A percentile compares a stretch with the other conserved stretches of the same genome.
Conservation (phyloP, 2,113 vertebrate species). For the Zeus faber region DNA sequence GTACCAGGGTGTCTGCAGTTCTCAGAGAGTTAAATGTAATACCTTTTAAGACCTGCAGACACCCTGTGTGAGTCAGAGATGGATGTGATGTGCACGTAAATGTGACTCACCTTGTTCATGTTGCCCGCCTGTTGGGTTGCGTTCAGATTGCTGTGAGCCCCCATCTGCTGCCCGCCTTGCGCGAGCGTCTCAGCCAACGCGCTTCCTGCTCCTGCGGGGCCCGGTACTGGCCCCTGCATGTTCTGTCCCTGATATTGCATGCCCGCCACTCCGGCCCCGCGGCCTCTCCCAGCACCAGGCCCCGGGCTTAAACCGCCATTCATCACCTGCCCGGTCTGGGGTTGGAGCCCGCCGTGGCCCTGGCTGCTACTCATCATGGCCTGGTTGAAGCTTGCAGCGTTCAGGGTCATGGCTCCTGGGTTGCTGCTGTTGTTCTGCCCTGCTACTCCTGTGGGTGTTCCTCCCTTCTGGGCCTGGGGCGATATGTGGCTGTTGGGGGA, state of each 20-base stretch:
- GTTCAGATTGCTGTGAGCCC: conserved; percentile 80
- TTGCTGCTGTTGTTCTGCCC: conserved; percentile 75
- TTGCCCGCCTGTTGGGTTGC: conserved; percentile 83
- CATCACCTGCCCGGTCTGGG: conserved; percentile 89
- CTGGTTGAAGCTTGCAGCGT: conserved; percentile 85
- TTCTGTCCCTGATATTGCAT: conserved; percentile 86
- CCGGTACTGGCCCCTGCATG: conserved; percentile 68
- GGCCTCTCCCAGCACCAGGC: conserved; percentile 82
- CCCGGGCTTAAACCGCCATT: conserved; percentile 91
- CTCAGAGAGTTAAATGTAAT: too few species aligned
- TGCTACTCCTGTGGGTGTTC: conserved; percentile 78
- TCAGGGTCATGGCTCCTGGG: conserved; percentile 85
- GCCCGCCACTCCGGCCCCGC: conserved; percentile 77
- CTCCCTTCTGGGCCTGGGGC: conserved; percentile 90
- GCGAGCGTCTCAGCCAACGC: conserved; percentile 92
- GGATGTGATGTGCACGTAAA: neutral
- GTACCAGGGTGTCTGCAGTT: too few species aligned
- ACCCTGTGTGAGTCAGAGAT: too few species aligned
- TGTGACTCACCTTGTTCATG: conserved; percentile 89
- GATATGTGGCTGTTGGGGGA: conserved; percentile 84
- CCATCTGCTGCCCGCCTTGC: conserved; percentile 89
- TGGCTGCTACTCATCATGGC: conserved; percentile 89
- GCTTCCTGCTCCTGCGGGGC: conserved; percentile 74
- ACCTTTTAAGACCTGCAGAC: too few species aligned
- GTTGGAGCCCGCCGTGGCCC: conserved; percentile 80